A percentile compares a stretch with the other conserved stretches of the same genome.
These are phyloP conservation scores for Gymnoscelis rufifasciata DNA, from an alignment of 2,888 invertebrate genomes.

Conservation along the genomic window DNA sequence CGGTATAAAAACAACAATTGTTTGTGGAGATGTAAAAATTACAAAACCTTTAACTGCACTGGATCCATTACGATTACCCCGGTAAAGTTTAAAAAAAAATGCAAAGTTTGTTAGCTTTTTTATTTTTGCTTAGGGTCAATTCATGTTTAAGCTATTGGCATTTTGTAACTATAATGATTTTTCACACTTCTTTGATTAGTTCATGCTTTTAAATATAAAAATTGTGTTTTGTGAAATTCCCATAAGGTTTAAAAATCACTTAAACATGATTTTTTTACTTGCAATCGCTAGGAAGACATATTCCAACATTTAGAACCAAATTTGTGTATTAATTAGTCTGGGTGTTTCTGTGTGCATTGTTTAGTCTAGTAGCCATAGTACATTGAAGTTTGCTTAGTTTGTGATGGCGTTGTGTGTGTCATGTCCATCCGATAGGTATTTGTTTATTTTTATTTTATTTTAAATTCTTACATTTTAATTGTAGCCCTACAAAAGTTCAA, in stretches of 20 bases:
- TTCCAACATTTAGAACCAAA: not conserved
- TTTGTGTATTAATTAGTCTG: not conserved
- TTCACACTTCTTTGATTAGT: not conserved
- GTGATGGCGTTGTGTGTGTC: not conserved
- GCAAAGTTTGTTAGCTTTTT: too few relatives aligned
- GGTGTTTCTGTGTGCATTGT: not conserved
- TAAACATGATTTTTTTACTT: not conserved
- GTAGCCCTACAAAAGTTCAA: not conserved
- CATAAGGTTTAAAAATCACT: not conserved
- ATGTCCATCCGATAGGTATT: not conserved
- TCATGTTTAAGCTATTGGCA: not conserved
- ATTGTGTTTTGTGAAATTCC: not conserved
- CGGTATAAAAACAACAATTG: too few relatives aligned
- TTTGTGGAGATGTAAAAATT: too few relatives aligned
- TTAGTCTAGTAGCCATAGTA: not conserved
- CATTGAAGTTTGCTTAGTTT: not conserved
- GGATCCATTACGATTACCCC: too few relatives aligned
- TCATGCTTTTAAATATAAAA: not conserved
- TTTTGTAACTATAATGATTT: not conserved
- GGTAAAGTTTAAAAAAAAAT: too few relatives aligned
- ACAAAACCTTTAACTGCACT: too few relatives aligned
- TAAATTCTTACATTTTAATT: not conserved
- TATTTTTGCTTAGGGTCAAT: too few relatives aligned
- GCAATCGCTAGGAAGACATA: not conserved
- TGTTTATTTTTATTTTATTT: not conserved